A percentile compares a stretch with the other conserved stretches of the same genome.
phyloP scores from a whole-genome alignment of 2,797 vertebrate species.

The Corythornis leucogaster region DNA sequence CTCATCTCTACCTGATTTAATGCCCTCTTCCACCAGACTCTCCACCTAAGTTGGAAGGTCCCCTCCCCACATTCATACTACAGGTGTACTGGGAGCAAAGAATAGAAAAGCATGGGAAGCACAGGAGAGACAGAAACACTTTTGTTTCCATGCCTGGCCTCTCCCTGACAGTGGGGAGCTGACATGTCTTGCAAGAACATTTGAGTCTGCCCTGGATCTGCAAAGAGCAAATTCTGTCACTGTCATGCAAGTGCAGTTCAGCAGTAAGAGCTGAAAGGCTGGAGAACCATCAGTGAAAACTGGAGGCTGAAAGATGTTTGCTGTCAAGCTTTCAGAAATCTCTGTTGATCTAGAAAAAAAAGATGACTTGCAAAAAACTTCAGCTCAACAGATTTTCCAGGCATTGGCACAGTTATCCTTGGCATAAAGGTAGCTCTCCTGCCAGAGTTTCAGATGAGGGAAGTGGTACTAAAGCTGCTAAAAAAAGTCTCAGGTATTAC shows the following conservation, averaged over 20 bases:
- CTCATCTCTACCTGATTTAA: background rate
- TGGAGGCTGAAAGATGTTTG: background rate
- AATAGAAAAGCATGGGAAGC: background rate
- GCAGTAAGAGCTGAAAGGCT: background rate
- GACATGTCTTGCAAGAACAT: background rate
- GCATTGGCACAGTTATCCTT: background rate
- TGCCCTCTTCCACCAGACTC: background rate
- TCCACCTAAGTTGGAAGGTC: background rate
- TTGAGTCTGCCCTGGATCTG: background rate
- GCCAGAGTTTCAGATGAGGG: background rate
- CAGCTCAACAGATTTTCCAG: background rate
- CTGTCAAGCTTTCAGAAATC: background rate
- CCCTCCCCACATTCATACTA: background rate
- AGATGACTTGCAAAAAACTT: background rate
- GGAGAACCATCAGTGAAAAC: background rate
- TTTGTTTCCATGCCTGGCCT: background rate
- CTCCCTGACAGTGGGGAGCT: rapidly evolving
- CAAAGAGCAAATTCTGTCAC: background rate
- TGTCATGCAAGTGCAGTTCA: background rate
- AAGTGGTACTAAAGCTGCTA: background rate
- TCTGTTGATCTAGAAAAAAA: background rate
- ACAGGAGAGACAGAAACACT: background rate
- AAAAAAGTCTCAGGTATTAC: background rate
- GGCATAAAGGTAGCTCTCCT: background rate
- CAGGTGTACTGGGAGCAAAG: background rate